Base-by-base conservation (phyloP, 2,797 vertebrate genomes). In the Miichthys miiuy region DNA sequence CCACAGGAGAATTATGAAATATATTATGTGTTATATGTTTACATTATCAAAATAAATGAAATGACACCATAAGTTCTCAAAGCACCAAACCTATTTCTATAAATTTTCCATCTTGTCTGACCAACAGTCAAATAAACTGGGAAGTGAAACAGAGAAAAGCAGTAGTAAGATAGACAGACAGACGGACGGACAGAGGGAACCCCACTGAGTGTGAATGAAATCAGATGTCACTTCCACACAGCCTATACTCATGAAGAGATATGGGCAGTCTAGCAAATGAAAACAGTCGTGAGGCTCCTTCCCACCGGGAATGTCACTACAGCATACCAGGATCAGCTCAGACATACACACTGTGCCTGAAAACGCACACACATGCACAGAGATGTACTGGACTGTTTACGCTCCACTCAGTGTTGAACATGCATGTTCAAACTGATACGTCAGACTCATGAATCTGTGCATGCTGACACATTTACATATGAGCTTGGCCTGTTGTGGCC, bases 271-370 rank as follows among this genome's bases (percentile, higher is more conserved):
- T 50, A 61, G 77, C 87, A 87, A 89, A 91, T 79, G 69, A 77
- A 88, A 90, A 72, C 82, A 79, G 89, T 90, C 70, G 83, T 91
- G 83, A 91, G 81, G 90, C 93, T 93, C 91, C 93, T 95, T 90
- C 94, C 94, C 93, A 90, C 75, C 68, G 94, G 94, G 94, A 94
- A 95, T 93, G 94, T 95, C 94, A 94, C 88, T 60, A 75, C 75
- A 77, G 72, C 88, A 79, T 52, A 79, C 75, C 25, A 65, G 78
- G 81, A 93, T 92, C 75, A 41, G 72, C 87, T 79, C 77, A 81
- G 80, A 91, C 89, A 71, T 67, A 79, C 73, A 84, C 71, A 69
- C 79, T 10, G 76, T 17, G 47, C 77, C 52, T 14, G 30, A 9
- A 47, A 68, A 85, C 78, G 51, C 65, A 83, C 75, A 79, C 75